These are phyloP conservation scores for Drosophila melanosoma DNA, from an alignment of 2,888 invertebrate species.

Conservation along the genomic window DNA sequence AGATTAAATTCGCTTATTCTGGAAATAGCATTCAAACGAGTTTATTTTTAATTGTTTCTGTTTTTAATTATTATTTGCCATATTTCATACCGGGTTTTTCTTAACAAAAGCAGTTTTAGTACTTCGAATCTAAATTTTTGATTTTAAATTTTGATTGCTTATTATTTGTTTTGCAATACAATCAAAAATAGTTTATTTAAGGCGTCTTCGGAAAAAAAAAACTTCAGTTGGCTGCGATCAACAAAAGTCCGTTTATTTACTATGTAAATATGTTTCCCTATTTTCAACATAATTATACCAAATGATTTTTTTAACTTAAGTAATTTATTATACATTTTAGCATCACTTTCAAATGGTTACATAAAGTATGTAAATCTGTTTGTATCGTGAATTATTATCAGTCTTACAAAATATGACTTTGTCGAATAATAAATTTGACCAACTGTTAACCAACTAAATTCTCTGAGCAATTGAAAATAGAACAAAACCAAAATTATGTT, in stretches of 20 bases:
- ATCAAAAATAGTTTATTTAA: background rate
- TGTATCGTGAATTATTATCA: background rate
- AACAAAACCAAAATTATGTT: background rate
- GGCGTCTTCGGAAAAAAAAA: no score
- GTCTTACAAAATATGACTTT: background rate
- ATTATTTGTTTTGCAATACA: background rate
- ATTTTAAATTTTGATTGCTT: background rate
- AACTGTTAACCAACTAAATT: conserved; percentile 1
- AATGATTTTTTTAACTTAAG: background rate
- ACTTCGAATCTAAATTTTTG: background rate
- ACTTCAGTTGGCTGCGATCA: no score
- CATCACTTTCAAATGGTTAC: background rate
- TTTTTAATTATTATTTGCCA: background rate
- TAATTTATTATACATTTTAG: background rate
- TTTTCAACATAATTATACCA: background rate
- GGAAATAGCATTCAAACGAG: background rate
- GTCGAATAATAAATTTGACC: background rate
- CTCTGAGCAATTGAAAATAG: conserved; percentile 2
- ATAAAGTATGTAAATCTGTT: background rate
- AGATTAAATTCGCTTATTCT: background rate
- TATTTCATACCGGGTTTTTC: background rate
- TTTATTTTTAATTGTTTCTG: background rate
- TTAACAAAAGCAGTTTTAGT: background rate
- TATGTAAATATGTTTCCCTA: background rate
- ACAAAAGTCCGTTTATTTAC: background rate